Evolutionary conservation across 2,113 vertebrate species (phyloP).

Genomic region (Himantopus leucocephalus): DNA sequence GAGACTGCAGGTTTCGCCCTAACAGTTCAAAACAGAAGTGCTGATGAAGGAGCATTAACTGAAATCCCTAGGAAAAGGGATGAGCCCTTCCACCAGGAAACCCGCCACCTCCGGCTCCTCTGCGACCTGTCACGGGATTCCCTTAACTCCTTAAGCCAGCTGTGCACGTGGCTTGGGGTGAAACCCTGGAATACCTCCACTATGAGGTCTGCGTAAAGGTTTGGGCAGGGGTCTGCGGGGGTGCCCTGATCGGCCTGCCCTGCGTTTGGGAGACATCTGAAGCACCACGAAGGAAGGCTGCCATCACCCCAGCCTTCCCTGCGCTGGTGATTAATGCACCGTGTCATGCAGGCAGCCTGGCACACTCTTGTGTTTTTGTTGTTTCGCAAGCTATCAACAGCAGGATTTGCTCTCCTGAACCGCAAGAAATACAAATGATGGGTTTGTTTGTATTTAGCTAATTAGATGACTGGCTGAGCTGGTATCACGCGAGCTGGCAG

Average conservation of each 20-base stretch:
- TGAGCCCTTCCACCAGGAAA: not conserved
- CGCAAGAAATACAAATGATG: slow-evolving; percentile 70
- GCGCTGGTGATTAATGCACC: not conserved
- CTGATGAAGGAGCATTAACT: not conserved
- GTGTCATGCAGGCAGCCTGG: slow-evolving; percentile 21
- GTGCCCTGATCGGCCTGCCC: not conserved
- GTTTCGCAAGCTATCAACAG: slow-evolving; percentile 60
- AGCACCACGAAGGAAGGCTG: not conserved
- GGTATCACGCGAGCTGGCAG: slow-evolving; percentile 57
- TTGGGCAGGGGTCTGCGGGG: not conserved
- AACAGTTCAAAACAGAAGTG: not conserved
- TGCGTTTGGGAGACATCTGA: not conserved
- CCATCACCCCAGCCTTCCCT: not conserved
- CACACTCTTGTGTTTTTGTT: not conserved
- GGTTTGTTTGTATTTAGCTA: slow-evolving; percentile 78
- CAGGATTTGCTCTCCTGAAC: slow-evolving; percentile 72
- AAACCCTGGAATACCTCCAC: not conserved
- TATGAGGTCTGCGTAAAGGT: fast-evolving
- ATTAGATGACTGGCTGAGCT: slow-evolving; percentile 69
- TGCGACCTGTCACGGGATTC: fast-evolving
- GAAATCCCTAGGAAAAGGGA: not conserved
- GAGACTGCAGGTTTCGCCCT: not conserved
- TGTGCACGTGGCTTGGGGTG: no score
- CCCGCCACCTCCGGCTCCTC: not conserved
- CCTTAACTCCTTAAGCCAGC: not conserved